Evolutionary conservation across 2,888 invertebrate species (phyloP), one percentile per base, ranked within the genome.

Genomic region (Lottia gigantea): DNA sequence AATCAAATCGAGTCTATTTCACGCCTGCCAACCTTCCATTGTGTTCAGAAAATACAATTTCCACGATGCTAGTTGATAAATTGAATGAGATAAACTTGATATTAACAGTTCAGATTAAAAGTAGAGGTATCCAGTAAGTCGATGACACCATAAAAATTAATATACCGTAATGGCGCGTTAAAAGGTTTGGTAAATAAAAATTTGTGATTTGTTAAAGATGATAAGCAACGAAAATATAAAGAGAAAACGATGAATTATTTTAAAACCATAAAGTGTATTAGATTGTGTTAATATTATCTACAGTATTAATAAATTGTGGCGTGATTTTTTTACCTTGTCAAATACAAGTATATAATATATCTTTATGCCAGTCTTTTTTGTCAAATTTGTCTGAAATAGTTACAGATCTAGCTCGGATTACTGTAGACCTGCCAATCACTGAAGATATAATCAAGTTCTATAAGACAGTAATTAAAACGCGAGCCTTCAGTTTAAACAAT

Each of bases 381-480:
- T 55, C 55, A 55, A 55, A 55, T 55, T 55, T 55, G 55, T 55
- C 23, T 55, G 55, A 55, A 55, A 55, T 55, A 55, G 55, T 55
- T 55, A 23, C 55, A 55, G 55, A 55, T 55, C 23, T 23, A 55
- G 55, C 55, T 55, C 55, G 19, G 55, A 55, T 55, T 55, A 55
- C 55, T 55, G 55, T 55, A 23, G 19, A 55, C 19, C 19, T 55
- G 55, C 55, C 55, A 55, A 55, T 55, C 55, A 55, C 19, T 23
- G 23, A 23, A 19, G 19, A 55, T 55, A 55, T 55, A 55, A 55
- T 55, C 55, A 23, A 23, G 19, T 23, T 11, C 19, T 19, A 3
- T 23, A 19, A 55, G 55, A 55, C 55, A 55, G 55, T 55, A 55
- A 55, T 55, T 55, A 55, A 55, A 55, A 19, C 19, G 23, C 19